Conservation (phyloP, 2,113 vertebrate species). For the Ochotona princeps region DNA sequence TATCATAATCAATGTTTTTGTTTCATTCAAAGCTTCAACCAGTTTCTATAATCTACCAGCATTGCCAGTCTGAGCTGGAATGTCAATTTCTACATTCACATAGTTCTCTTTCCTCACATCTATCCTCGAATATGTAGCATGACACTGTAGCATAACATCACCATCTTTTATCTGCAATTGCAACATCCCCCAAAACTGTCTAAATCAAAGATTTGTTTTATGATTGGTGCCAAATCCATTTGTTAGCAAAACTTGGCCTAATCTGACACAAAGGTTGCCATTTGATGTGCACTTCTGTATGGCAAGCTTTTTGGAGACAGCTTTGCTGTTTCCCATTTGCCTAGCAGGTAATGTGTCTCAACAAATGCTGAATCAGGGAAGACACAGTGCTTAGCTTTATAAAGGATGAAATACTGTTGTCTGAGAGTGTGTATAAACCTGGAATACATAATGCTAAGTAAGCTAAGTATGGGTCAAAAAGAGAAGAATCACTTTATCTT, state of each 20-base stretch:
- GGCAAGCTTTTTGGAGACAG: neutral
- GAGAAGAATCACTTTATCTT: too few species aligned
- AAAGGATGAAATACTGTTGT: too few species aligned
- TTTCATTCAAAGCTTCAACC: neutral
- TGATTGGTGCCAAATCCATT: neutral
- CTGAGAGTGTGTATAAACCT: too few species aligned
- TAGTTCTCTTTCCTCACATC: neutral
- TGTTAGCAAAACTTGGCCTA: neutral
- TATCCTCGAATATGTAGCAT: neutral
- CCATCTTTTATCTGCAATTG: neutral
- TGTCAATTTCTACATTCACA: neutral
- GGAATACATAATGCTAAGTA: too few species aligned
- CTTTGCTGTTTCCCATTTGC: too few species aligned
- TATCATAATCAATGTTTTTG: neutral
- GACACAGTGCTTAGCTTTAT: too few species aligned
- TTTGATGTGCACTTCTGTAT: too few species aligned
- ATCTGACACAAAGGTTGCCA: neutral
- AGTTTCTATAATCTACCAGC: neutral
- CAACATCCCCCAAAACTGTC: neutral
- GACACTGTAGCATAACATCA: neutral
- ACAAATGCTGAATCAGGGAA: neutral
- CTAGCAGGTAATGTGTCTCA: neutral
- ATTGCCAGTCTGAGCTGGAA: neutral
- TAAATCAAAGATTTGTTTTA: neutral
- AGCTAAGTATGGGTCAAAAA: too few species aligned